These are phyloP conservation scores for Andrena trimmerana DNA, from an alignment of 2,888 invertebrate genomes.

Conservation along the genomic window DNA sequence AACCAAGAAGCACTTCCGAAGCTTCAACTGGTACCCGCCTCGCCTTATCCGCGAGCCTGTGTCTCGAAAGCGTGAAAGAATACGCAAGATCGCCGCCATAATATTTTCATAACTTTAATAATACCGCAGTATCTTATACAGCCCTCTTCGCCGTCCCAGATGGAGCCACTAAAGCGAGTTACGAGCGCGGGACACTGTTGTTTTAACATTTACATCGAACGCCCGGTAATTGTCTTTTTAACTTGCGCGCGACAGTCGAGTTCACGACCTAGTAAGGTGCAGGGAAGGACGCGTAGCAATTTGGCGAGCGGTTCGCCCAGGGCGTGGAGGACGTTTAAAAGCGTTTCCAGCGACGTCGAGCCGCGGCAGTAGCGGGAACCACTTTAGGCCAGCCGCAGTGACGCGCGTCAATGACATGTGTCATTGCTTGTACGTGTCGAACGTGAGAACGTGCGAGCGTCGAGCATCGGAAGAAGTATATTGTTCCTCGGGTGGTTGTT, in stretches of 20 bases:
- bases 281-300: constrained; percentile 16
- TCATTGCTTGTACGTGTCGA: constrained; percentile 56
- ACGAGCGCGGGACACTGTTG: constrained; percentile 26
- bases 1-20: not conserved
- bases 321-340: constrained; percentile 26
- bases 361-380: constrained; percentile 13
- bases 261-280: constrained; percentile 5
- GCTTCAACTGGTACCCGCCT: not conserved
- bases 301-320: constrained; percentile 25
- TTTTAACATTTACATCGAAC: constrained; percentile 41
- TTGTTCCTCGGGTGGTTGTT: constrained; percentile 47
- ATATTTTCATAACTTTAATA: constrained; percentile 30
- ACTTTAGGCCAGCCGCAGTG: constrained; percentile 24
- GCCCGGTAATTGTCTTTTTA: constrained; percentile 47
- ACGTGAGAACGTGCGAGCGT: constrained; percentile 62
- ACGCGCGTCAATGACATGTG: constrained; percentile 38
- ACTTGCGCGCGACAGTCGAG: constrained; percentile 29
- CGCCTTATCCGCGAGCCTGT: not conserved
- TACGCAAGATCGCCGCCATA: not conserved
- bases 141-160: constrained; percentile 9
- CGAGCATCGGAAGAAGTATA: constrained; percentile 48
- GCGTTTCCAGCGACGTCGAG: constrained; percentile 20
- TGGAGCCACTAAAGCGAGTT: constrained; percentile 26
- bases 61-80: not conserved
- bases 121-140: constrained; percentile 22